phyloP scores from a whole-genome alignment of 2,888 invertebrate species.

The Panorpa germanica region DNA sequence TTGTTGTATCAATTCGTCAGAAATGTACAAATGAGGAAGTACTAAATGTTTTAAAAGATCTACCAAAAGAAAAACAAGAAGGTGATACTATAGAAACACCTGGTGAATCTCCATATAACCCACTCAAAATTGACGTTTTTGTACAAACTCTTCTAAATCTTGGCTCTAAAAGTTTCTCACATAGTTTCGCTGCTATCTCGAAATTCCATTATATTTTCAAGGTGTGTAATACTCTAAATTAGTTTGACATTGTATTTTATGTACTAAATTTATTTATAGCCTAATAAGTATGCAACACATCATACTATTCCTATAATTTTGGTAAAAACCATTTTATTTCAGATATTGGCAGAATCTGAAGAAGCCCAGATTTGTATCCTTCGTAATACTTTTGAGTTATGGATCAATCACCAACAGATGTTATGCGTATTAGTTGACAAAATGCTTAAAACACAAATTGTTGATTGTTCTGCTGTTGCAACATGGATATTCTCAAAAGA shows the following conservation, averaged over 20 bases:
- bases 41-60: conserved; percentile 63
- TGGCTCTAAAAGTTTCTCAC: conserved; percentile 94
- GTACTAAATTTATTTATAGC: conserved; percentile 7
- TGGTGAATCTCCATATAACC: conserved; percentile 62
- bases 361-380: conserved; percentile 91
- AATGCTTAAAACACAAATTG: conserved; percentile 90
- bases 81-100: conserved; percentile 38
- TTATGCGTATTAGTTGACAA: conserved; percentile 92
- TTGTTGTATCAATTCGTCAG: conserved; percentile 72
- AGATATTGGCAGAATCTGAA: conserved; percentile 82
- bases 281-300: no score
- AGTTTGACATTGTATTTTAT: neutral
- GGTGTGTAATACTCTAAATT: conserved; percentile 28
- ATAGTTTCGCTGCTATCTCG: conserved; percentile 95
- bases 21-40: conserved; percentile 86
- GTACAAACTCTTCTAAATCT: conserved; percentile 87
- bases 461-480: conserved; percentile 92
- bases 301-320: neutral
- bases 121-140: conserved; percentile 90
- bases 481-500: conserved; percentile 96
- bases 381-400: conserved; percentile 83
- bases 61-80: conserved; percentile 64
- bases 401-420: conserved; percentile 94
- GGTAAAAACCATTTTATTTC: conserved; percentile 15
- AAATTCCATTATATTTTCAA: conserved; percentile 88